Base-by-base conservation (phyloP, 2,113 vertebrate genomes). In the Turdus rufiventris region DNA sequence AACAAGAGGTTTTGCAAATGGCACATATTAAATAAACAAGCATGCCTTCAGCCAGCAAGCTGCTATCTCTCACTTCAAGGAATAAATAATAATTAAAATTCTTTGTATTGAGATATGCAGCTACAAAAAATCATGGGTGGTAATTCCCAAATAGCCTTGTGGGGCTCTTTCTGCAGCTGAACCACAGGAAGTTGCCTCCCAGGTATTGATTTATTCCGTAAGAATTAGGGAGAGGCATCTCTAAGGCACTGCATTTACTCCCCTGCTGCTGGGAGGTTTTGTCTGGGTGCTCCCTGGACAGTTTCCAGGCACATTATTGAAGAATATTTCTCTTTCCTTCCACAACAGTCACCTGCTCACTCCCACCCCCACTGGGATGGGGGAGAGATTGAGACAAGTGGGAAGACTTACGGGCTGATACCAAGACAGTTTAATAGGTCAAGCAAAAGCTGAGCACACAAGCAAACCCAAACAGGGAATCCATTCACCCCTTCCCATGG, bases 191-290 rank as follows among this genome's bases (percentile, higher is more conserved):
- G 60, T 60, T 90, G 82, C 89, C 89, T 93, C 60, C 14, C 7
- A 88, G 95, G 88, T 75, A 66, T 8, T 58, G 88, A 76, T 95
- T 88, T 83, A 67, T 94, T 80, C 78, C 6, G 0, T 77, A 48
- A 88, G 63, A 88, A 90, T 67, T 48, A 86, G 43, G 89, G 85
- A 90, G 85, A 91, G 74, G 78, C 91, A 89, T 58, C 89, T 92
- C 65, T 63, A 42, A 82, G 57, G 47, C 65, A 34, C 40, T 40
- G 63, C 50, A 28, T 57, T 88, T 66, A 62, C 43, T 40, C n/a
- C 18, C 14, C 40, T 56, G 40, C 72, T 78, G 56, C 83, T 70
- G 56, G 42, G 51, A 85, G 36, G 34, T 56, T 89, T 45, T 56
- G 47, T 40, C 84, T 54, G 58, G 14, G 40, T 42, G 66, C 74